Base-by-base conservation (phyloP, 2,888 invertebrate genomes). In the Belgica antarctica region DNA sequence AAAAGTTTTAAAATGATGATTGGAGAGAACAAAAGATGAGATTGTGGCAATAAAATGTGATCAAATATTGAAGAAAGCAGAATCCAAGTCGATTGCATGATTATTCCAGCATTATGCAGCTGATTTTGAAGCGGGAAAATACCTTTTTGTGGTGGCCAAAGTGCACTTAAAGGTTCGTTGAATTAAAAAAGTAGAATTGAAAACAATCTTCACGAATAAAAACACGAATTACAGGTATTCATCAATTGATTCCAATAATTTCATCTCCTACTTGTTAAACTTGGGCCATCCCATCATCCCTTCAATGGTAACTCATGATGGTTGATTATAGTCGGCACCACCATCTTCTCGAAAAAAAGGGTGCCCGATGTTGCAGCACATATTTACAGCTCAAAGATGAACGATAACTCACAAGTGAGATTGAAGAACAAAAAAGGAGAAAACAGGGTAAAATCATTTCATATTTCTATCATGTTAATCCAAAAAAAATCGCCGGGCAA, bases 381-480 rank as follows among this genome's bases (percentile, higher is more conserved):
- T 41, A 41, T 41, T 41, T 41, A 41, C 41, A 41, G 41, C 41
- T 15, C 3, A 3, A 41, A 41, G 41, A 41, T 41, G 41, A 41
- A 41, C 15, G 41, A 41, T 41, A 41, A 41, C 41, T n/a, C 15
- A 15, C 41, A n/a, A 3, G n/a, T 31, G 31, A 10, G 5, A 10
- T 31, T 31, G 31, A 31, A 10, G n/a, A n/a, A n/a, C 34, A 31
- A 31, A 8, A 8, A 12, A 31, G 34, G 5, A 31, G 34, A 31
- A 31, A 31, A 12, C 34, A 31, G 12, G 12, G 34, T 31, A 31
- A 41, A 41, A 41, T 41, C 41, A 41, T 41, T 41, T 41, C 41
- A 41, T 41, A 41, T 41, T 41, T 41, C 41, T n/a, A 41, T 41
- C 41, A 41, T 41, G 41, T 41, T 41, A 41, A 41, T 41, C 41